Evolutionary conservation across 2,888 invertebrate genomes (phyloP).

Genomic region (Drosophila borborema): DNA sequence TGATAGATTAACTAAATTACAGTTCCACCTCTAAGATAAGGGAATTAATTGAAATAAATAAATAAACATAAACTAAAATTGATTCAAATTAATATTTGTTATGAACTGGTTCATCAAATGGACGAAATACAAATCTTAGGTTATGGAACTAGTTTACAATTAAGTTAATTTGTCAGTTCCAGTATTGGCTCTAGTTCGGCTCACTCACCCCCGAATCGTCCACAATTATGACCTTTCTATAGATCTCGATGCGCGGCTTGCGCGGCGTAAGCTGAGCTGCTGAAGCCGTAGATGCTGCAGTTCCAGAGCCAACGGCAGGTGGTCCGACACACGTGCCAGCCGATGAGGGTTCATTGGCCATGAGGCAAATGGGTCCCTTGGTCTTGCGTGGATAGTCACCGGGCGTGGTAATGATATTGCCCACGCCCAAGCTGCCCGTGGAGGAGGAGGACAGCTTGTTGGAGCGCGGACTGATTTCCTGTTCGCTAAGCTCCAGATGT

Average conservation of each 20-base stretch:
- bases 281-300: not conserved
- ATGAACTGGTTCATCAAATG: not conserved
- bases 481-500: conserved; percentile 40
- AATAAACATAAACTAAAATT: no score
- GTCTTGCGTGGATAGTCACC: conserved; percentile 84
- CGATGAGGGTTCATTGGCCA: conserved; percentile 49
- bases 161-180: not conserved
- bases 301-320: not conserved
- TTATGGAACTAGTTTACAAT: not conserved
- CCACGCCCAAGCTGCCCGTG: conserved; percentile 81
- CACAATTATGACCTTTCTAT: conserved; percentile 85
- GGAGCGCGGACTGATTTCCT: conserved; percentile 71
- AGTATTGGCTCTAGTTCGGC: not conserved
- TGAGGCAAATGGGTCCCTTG: conserved; percentile 83
- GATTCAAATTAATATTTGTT: no score
- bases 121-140: not conserved
- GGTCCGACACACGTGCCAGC: not conserved
- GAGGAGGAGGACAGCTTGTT: conserved; percentile 79
- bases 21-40: no score
- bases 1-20: no score
- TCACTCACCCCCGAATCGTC: conserved; percentile 83
- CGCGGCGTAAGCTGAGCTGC: conserved; percentile 32
- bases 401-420: conserved; percentile 83
- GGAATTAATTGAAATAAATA: not conserved
- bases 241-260: conserved; percentile 82